phyloP scores from a whole-genome alignment of 1,140 invertebrate species.

The Hyposmocoma kahamanoa region DNA sequence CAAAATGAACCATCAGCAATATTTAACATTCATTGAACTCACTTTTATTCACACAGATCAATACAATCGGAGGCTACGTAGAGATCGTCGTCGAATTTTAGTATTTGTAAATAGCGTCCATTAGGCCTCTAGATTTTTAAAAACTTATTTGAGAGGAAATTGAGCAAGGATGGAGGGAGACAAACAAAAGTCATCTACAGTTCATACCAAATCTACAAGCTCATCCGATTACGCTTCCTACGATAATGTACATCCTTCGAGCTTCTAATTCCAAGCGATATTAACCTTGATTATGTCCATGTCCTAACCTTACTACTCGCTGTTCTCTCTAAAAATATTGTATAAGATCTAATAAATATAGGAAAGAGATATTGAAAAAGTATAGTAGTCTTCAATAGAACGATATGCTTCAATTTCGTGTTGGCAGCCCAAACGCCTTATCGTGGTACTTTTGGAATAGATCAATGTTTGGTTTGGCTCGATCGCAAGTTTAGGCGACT shows the following conservation, averaged over 20 bases:
- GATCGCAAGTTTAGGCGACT: too few species aligned
- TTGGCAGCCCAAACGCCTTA: slow-evolving; percentile 44
- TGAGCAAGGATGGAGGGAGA: slow-evolving; percentile 15
- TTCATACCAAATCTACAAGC: slow-evolving; percentile 46
- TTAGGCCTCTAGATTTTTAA: slow-evolving; percentile 3
- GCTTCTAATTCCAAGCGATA: slow-evolving; percentile 28
- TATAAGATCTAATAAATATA: slow-evolving; percentile 70
- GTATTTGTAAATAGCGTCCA: neutral
- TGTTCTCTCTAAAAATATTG: slow-evolving; percentile 50
- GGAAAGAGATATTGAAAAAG: slow-evolving; percentile 64
- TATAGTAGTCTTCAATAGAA: slow-evolving; percentile 66
- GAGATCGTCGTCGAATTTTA: too few species aligned
- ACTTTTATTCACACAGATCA: too few species aligned
- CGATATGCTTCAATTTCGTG: slow-evolving; percentile 69
- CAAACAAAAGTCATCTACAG: slow-evolving; percentile 6
- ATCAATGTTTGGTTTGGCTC: neutral
- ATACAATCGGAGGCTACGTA: too few species aligned
- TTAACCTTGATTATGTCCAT: slow-evolving; percentile 29
- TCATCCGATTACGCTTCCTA: slow-evolving; percentile 35
- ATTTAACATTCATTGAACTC: too few species aligned
- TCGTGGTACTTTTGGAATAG: neutral
- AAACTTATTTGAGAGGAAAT: slow-evolving; percentile 3
- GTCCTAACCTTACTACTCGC: slow-evolving; percentile 29
- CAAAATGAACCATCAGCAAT: too few species aligned
- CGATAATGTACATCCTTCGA: slow-evolving; percentile 27